A percentile compares a stretch with the other conserved stretches of the same genome.
Evolutionary conservation across 2,888 invertebrate genomes (phyloP).

Genomic region (Eudasyphora cyanicolor): DNA sequence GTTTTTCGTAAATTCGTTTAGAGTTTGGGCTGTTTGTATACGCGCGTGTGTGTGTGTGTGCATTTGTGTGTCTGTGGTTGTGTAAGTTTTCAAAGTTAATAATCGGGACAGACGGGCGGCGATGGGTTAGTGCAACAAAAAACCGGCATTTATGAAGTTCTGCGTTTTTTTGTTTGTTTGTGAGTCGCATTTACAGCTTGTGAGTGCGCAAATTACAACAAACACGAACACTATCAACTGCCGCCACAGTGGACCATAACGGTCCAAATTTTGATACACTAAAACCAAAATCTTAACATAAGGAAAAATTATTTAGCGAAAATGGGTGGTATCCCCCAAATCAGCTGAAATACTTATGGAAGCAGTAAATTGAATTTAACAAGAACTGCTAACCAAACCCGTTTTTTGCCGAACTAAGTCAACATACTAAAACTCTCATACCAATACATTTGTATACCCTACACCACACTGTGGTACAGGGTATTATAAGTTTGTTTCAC

Average conservation of each 20-base stretch:
- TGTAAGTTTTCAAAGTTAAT: conserved; percentile 51
- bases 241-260: conserved; percentile 18
- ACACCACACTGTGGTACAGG: too few species aligned
- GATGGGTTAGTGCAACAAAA: conserved; percentile 46
- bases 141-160: conserved; percentile 68
- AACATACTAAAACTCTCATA: too few species aligned
- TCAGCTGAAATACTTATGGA: too few species aligned
- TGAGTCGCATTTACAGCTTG: conserved; percentile 68
- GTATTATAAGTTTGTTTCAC: too few species aligned
- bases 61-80: background rate
- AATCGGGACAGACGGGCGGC: conserved; percentile 49
- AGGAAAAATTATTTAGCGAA: too few species aligned
- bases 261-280: background rate
- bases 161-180: conserved; percentile 66
- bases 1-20: conserved; percentile 77
- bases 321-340: too few species aligned
- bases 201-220: conserved; percentile 78
- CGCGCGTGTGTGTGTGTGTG: conserved; percentile 53
- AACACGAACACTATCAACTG: conserved; percentile 75
- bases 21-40: conserved; percentile 74
- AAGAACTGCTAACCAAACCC: too few species aligned
- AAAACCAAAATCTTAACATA: too few species aligned
- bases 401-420: too few species aligned
- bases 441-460: too few species aligned
- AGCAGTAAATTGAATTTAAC: too few species aligned